A percentile compares a stretch with the other conserved stretches of the same genome.
Conservation (phyloP, 2,888 invertebrate genomes). For the Caenorhabditis doughertyi region DNA sequence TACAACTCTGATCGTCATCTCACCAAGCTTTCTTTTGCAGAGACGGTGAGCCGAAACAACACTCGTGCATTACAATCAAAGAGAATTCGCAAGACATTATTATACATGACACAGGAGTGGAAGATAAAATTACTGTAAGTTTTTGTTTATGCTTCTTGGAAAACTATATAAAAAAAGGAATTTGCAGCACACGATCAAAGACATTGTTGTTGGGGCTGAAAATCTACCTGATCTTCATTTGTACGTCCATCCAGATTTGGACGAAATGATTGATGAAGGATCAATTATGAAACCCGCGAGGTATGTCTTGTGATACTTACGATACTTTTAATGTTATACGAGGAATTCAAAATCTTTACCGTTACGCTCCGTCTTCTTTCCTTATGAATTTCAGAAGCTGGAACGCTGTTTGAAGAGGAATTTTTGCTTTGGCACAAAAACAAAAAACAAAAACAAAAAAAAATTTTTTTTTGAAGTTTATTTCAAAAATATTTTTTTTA, state of each 20-base stretch:
- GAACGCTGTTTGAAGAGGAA: no score
- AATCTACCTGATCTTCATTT: neutral
- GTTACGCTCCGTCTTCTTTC: no score
- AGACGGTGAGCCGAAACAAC: neutral
- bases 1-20: no score
- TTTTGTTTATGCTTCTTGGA: neutral
- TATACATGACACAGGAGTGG: neutral
- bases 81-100: neutral
- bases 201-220: neutral
- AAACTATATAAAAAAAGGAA: neutral
- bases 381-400: no score
- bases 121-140: neutral
- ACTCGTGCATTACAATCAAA: neutral
- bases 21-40: neutral
- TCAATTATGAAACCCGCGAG: neutral
- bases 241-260: neutral
- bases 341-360: no score
- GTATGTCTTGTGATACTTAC: no score
- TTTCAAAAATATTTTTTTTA: no score
- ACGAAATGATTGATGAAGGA: neutral
- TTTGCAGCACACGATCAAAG: neutral
- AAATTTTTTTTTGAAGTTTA: no score
- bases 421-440: no score
- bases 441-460: no score
- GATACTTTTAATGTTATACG: no score